A percentile compares a stretch with the other conserved stretches of the same genome.
Evolutionary conservation across 2,888 invertebrate species (phyloP).

Genomic region (Microctonus brassicae): DNA sequence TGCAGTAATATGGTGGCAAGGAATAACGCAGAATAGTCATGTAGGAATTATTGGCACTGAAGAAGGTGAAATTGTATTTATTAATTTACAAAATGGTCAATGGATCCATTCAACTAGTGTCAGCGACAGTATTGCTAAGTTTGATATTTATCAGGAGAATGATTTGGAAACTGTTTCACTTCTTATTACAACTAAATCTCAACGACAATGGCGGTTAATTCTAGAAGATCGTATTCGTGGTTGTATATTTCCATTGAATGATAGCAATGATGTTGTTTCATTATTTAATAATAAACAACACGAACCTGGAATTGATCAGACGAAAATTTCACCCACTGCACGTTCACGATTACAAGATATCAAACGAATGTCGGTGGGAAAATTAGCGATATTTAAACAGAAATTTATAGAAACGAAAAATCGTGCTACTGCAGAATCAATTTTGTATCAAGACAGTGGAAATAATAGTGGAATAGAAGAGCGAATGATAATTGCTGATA

Average conservation of each 20-base stretch:
- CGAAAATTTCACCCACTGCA: conserved; percentile 58
- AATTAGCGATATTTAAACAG: conserved; percentile 76
- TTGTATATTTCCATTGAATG: conserved; percentile 78
- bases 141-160: conserved; percentile 82
- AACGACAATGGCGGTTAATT: conserved; percentile 86
- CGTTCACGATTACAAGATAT: conserved; percentile 76
- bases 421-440: conserved; percentile 51
- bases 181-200: conserved; percentile 81
- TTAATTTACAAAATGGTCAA: conserved; percentile 79
- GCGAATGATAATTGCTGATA: conserved; percentile 46
- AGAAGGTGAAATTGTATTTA: conserved; percentile 76
- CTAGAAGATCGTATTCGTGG: conserved; percentile 83
- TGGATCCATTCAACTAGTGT: conserved; percentile 79
- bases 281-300: conserved; percentile 42
- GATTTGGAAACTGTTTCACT: conserved; percentile 74
- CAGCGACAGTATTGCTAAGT: conserved; percentile 74
- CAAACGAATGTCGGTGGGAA: conserved; percentile 79
- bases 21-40: conserved; percentile 59
- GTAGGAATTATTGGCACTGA: conserved; percentile 68
- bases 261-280: conserved; percentile 34
- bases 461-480: conserved; percentile 57
- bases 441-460: conserved; percentile 43
- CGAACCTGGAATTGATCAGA: conserved; percentile 59
- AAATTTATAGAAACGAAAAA: conserved; percentile 73
- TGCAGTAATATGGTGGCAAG: conserved; percentile 68